Percentiles rank a stretch among this genome's conserved stretches.
Conservation (phyloP, 2,113 vertebrate species). For the Indicator maculatus region DNA sequence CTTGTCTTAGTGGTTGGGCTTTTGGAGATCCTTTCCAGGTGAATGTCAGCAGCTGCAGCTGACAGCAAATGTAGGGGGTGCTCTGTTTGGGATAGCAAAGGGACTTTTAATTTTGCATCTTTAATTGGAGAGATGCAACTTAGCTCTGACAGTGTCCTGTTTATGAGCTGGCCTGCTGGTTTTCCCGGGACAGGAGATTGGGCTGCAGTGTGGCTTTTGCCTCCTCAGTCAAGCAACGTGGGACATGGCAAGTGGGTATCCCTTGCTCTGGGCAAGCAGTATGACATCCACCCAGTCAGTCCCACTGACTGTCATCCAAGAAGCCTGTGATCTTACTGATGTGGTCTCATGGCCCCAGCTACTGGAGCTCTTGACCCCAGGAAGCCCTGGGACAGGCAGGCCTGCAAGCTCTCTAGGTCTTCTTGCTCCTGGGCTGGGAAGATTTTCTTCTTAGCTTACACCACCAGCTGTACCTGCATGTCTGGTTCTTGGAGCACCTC, state of each 20-base stretch:
- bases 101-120: neutral
- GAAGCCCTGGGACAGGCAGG: neutral
- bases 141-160: neutral
- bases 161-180: neutral
- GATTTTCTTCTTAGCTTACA: neutral
- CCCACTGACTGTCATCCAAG: neutral
- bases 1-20: neutral
- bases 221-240: rapidly evolving
- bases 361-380: neutral
- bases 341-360: rapidly evolving
- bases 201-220: neutral
- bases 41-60: neutral
- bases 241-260: neutral
- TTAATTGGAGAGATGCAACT: neutral
- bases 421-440: neutral
- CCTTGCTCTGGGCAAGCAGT: neutral
- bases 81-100: neutral
- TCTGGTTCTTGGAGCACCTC: neutral
- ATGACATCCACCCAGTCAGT: rapidly evolving
- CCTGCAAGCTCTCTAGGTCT: neutral
- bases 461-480: neutral
- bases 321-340: neutral
- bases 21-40: neutral
- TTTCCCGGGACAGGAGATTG: neutral
- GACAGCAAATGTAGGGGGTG: neutral